phyloP scores from a whole-genome alignment of 1,140 invertebrate species.

The Solenopsis invicta region DNA sequence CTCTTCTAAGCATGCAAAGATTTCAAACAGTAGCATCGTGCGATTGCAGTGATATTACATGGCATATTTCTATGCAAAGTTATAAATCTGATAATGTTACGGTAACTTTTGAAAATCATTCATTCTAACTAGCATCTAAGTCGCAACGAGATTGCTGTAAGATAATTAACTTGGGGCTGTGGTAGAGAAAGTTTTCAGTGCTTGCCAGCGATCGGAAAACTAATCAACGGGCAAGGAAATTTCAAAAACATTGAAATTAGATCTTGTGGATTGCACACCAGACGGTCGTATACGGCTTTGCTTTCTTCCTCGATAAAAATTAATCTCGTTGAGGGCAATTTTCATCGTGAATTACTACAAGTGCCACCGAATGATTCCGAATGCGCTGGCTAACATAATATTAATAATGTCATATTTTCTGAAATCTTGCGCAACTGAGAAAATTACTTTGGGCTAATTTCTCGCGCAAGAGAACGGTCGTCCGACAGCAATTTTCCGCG shows the following conservation, averaged over 20 bases:
- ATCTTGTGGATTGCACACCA: neutral
- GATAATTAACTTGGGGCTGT: conserved; percentile 33
- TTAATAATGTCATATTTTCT: conserved; percentile 10
- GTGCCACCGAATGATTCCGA: neutral
- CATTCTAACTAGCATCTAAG: conserved; percentile 23
- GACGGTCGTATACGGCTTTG: conserved; percentile 14
- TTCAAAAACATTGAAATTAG: conserved; percentile 28
- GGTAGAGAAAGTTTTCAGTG: conserved; percentile 27
- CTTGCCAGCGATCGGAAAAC: neutral
- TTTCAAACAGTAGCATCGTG: neutral
- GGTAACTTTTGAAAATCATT: conserved; percentile 25
- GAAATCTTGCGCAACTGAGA: neutral
- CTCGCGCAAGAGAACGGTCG: neutral
- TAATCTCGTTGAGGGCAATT: conserved; percentile 1
- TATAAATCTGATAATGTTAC: conserved; percentile 20
- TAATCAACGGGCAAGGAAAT: conserved; percentile 44
- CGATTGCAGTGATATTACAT: neutral
- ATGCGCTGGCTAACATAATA: conserved; percentile 1
- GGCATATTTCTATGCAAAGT: neutral
- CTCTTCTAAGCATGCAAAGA: neutral
- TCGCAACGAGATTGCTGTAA: conserved; percentile 34
- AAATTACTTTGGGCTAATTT: conserved; percentile 48
- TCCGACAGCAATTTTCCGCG: neutral
- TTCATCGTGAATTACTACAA: neutral
- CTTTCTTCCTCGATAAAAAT: neutral